Percentiles rank a stretch among this genome's conserved stretches.
phyloP scores from a whole-genome alignment of 2,113 vertebrate species.

The Porphyrio hochstetteri region DNA sequence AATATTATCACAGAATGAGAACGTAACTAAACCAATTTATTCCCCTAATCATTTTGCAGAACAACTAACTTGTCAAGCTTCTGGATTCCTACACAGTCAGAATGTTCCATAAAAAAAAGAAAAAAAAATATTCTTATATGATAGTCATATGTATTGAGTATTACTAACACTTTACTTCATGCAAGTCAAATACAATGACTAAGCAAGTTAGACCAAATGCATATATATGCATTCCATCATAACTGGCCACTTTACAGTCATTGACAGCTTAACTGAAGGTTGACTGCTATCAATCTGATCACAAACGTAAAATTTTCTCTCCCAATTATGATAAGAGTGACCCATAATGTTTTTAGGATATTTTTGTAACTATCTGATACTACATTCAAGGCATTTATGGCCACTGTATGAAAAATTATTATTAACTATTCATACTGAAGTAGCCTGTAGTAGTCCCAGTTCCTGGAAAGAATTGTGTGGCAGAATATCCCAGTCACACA shows the following conservation, averaged over 20 bases:
- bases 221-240: background rate
- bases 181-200: conserved; percentile 7
- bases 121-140: background rate
- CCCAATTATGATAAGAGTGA: background rate
- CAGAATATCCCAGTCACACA: background rate
- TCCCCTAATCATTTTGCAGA: background rate
- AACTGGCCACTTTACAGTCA: background rate
- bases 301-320: background rate
- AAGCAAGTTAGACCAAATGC: background rate
- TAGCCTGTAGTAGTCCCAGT: background rate
- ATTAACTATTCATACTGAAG: background rate
- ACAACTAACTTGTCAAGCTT: background rate
- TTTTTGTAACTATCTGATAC: background rate
- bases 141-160: background rate
- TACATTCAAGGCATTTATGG: background rate
- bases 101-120: background rate
- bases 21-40: background rate
- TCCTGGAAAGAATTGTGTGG: background rate
- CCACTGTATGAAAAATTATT: background rate
- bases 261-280: background rate
- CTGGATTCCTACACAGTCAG: background rate
- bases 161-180: background rate
- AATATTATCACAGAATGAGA: background rate
- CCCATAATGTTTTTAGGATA: background rate
- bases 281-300: background rate